phyloP scores from a whole-genome alignment of 2,797 vertebrate genomes.

The Adrianichthys oophorus region DNA sequence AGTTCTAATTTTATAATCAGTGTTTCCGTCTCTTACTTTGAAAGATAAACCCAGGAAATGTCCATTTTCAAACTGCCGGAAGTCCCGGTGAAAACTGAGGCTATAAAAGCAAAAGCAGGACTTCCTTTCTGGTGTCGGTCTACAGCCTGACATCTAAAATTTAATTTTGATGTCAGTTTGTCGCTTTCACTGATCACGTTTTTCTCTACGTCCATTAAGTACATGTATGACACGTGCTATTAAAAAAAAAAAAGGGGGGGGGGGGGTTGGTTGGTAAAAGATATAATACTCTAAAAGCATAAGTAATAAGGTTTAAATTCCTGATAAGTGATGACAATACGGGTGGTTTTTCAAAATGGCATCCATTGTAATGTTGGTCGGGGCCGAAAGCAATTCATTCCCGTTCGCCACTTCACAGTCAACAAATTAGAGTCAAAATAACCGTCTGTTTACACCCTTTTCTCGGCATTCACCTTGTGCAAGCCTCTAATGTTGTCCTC shows the following conservation, averaged over 20 bases:
- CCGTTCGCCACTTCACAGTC: slow-evolving; percentile 6
- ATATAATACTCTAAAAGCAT: not conserved
- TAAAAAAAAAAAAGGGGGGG: too few species aligned
- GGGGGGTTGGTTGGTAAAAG: too few species aligned
- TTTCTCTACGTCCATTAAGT: too few species aligned
- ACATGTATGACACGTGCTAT: not conserved
- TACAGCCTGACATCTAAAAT: too few species aligned
- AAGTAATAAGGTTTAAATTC: not conserved
- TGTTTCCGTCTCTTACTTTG: slow-evolving; percentile 6
- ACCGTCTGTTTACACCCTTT: accelerated
- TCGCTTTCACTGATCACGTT: too few species aligned
- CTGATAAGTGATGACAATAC: slow-evolving; percentile 1
- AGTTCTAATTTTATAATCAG: too few species aligned
- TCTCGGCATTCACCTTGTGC: slow-evolving; percentile 81
- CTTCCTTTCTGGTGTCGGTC: too few species aligned
- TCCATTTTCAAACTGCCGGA: slow-evolving; percentile 37
- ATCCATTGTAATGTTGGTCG: slow-evolving; percentile 33
- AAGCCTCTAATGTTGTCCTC: slow-evolving; percentile 91
- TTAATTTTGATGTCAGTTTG: too few species aligned
- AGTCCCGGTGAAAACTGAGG: slow-evolving; percentile 10
- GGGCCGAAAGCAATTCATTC: slow-evolving; percentile 30
- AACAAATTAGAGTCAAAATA: not conserved
- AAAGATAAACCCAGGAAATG: slow-evolving; percentile 38
- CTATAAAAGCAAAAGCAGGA: not conserved
- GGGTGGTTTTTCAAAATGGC: slow-evolving; percentile 64